These are phyloP conservation scores for Heliornis fulica DNA, from an alignment of 2,113 vertebrate genomes.

Conservation along the genomic window DNA sequence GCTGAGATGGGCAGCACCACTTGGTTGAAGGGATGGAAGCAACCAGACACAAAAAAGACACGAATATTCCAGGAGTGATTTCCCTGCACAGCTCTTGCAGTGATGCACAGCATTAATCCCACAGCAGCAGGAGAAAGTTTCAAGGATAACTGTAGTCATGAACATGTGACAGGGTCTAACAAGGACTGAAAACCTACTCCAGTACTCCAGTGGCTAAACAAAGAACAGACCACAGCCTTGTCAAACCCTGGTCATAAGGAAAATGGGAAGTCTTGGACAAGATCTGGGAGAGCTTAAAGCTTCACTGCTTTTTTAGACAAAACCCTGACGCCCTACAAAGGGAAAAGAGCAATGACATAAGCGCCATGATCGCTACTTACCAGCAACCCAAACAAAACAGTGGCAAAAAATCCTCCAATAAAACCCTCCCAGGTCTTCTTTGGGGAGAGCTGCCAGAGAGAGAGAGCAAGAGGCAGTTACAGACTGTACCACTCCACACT, in stretches of 20 bases:
- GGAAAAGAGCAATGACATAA: background rate
- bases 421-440: conserved; percentile 99
- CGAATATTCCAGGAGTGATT: background rate
- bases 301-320: background rate
- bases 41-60: background rate
- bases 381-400: conserved; percentile 92
- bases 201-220: background rate
- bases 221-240: background rate
- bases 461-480: background rate
- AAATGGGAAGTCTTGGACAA: background rate
- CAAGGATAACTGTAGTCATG: background rate
- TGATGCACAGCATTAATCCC: background rate
- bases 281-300: background rate
- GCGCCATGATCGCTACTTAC: conserved; percentile 65
- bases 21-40: background rate
- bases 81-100: background rate
- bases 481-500: background rate
- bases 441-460: conserved; percentile 86
- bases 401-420: conserved; percentile 94
- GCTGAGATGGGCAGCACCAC: background rate
- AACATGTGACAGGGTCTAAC: background rate
- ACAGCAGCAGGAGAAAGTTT: background rate
- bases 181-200: background rate
- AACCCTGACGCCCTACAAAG: background rate
- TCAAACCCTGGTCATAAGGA: background rate